Base-by-base conservation (phyloP, 2,797 vertebrate species). In the Sebastes matsubarae region DNA sequence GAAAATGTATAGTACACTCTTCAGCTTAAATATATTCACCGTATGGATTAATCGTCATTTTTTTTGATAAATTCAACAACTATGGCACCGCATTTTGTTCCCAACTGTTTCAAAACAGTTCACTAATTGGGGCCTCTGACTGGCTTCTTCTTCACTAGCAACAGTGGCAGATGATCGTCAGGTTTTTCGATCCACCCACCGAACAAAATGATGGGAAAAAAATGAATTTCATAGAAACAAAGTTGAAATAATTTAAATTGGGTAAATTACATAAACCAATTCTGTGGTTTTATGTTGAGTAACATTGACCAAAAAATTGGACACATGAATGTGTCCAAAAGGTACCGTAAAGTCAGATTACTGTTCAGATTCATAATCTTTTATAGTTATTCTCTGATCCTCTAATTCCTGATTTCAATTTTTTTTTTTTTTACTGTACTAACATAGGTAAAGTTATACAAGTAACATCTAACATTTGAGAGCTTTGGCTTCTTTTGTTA, bases 331-430 rank as follows among this genome's bases (percentile, higher is more conserved):
- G 30, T 57, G 30, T 18, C n/a, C 5, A 3, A 4, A 55, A 13
- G 4, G 14, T 5, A 22, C 6, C 2, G 0, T 52, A 9, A 25
- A 20, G 7, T 60, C 12, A 0, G 6, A 27, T 10, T 61, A 1
- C 27, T 52, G 20, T 0, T 42, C 11, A 55, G 30, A 65, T 46
- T 57, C 12, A 22, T 57, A 11, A 30, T 42, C 10, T 14, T 30
- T 16, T 52, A 4, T 3, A 22, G 13, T n/a, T 32, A 32, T 46
- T 54, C n/a, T 25, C 11, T 20, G 29, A 30, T 25, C 34, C 18
- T 64, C 10, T 63, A 30, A 1, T 11, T 42, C 20, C 24, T 65
- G 16, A 74, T 63, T 66, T n/a, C n/a, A n/a, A n/a, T n/a, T n/a
- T n/a, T n/a, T n/a, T n/a, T n/a, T n/a, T n/a, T n/a, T n/a, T n/a